phyloP scores from a whole-genome alignment of 2,888 invertebrate genomes.

The Cataglyphis albicans region DNA sequence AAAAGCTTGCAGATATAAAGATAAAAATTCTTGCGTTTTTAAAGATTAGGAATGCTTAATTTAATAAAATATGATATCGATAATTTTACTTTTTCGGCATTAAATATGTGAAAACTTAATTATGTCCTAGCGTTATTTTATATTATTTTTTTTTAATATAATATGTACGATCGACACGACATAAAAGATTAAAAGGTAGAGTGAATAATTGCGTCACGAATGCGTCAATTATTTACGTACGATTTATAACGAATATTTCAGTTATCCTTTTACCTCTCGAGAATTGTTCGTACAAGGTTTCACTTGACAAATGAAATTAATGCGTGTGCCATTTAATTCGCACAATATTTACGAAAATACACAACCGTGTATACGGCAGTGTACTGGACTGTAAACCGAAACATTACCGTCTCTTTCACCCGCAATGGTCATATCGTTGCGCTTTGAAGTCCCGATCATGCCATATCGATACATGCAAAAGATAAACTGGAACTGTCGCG shows the following conservation, averaged over 20 bases:
- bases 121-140: not conserved
- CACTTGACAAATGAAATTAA: not conserved
- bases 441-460: not conserved
- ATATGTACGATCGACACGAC: not conserved
- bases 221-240: constrained; percentile 7
- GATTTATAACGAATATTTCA: constrained; percentile 26
- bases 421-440: not conserved
- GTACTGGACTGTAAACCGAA: not conserved
- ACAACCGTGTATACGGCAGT: not conserved
- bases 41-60: not conserved
- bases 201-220: not conserved
- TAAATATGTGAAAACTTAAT: not conserved
- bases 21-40: not conserved
- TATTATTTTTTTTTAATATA: not conserved
- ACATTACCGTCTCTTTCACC: not conserved
- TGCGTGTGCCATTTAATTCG: constrained; percentile 19
- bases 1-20: not conserved
- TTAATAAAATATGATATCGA: not conserved
- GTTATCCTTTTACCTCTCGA: constrained; percentile 10
- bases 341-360: constrained; percentile 29
- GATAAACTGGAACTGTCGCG: not conserved
- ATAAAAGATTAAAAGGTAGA: constrained; percentile 45
- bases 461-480: not conserved
- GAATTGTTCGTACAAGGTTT: constrained; percentile 1
- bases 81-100: not conserved